Evolutionary conservation across 2,113 vertebrate species (phyloP), one percentile per base, ranked within the genome.

Genomic region (Macquaria australasica): DNA sequence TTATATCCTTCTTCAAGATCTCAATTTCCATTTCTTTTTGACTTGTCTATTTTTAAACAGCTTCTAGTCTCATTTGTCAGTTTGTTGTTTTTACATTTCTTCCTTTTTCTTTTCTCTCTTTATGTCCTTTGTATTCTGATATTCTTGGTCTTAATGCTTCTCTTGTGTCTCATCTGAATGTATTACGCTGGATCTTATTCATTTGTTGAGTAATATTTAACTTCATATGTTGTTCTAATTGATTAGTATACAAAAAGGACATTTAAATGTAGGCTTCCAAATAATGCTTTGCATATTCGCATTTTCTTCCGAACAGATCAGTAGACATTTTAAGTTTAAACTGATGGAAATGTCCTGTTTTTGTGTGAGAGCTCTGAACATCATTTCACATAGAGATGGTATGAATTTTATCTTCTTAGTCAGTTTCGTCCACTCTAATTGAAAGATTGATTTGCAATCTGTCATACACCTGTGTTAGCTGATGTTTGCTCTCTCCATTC

Each of bases 1-100:
- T 58, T 71, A 59, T 58, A 69, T 84, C 50, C 31, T 51, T 55
- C 7, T 55, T 67, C 16, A 71, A 58, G 72, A 59, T 78, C 31
- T 83, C n/a, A 70, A 53, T 80, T 89, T 90, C 73, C 55, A 76
- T 81, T 68, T 81, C 51, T 77, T 16, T 85, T 70, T 63, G 25
- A 68, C 39, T 82, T 62, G 28, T 71, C 37, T 83, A 78, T 88
- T 83, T 78, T 71, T 71, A 77, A 81, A 76, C 34, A 63, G 50
- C 18, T 25, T 41, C 6, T 71, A 28, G 21, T 83, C 59, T 76
- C 16, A 43, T 73, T 31, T 82, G 25, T 71, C 16, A 14, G 37
- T 59, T 58, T 16, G 18, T 28, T 41, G 3, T 63, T 43, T 6
- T 21, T 8, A 58, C 12, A 41, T 39, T 64, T 77, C 5, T 45